Evolutionary conservation across 2,888 invertebrate species (phyloP), one percentile per base, ranked within the genome.

Genomic region (Pachydiplax longipennis): DNA sequence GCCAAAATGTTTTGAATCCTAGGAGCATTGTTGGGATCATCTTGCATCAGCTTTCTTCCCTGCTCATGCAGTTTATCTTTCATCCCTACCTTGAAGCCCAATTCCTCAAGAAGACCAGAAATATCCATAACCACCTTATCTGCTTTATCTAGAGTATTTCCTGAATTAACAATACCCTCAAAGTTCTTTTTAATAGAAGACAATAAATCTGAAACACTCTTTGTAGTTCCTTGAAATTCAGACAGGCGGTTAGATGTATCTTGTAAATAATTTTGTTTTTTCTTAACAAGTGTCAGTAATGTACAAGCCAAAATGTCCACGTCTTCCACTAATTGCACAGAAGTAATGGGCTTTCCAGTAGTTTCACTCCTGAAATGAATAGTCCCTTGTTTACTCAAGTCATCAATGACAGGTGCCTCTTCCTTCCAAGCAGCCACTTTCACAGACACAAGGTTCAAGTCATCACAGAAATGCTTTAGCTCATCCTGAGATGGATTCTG

Each of bases 1-100:
- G 97, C 95, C 0, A 98, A 94, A 83, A 96, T 96, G 92, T 97
- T 97, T 94, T 98, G 98, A 91, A 98, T 96, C 0, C 96, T 95
- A 0, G 97, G 96, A 94, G 97, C 96, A 92, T 97, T 97, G 90
- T 96, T 95, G 93, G 97, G 96, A 94, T 98, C 97, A 94, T 97
- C 96, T 93, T 97, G 96, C 96, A 98, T 96, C 92, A 98, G 94
- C 92, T 96, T 95, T 91, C 97, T 95, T 0, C 97, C 98, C 94
- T 97, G 97, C 93, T 96, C 96, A 92, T 97, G 96, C n/a, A 98
- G 94, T 92, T 96, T 96, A 92, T 97, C 96, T 93, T 97, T 96
- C 0, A 96, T 94, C 8, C 44, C 48, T 90, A 92, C 91, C 91
- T 91, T 92, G 90, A 82, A 91, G 90, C 35, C 92, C 92, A 95